Conservation (phyloP, 2,113 vertebrate species). For the Isurus oxyrinchus region DNA sequence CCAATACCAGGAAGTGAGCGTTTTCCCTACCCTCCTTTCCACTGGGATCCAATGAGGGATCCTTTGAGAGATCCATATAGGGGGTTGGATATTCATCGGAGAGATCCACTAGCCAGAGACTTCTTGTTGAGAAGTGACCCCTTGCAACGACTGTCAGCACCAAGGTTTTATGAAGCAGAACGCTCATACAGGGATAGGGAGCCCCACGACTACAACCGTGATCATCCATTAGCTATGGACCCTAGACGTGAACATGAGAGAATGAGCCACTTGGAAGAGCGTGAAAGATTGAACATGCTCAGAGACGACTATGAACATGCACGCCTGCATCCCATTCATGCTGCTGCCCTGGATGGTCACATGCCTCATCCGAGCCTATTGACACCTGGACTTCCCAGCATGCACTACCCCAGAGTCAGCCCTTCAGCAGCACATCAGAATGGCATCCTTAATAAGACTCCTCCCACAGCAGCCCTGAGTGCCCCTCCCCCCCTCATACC, state of each 20-base stretch:
- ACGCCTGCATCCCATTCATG: slow-evolving; percentile 80
- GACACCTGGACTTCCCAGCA: slow-evolving; percentile 81
- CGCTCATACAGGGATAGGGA: slow-evolving; percentile 87
- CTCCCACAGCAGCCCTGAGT: slow-evolving; percentile 84
- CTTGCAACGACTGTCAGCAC: slow-evolving; percentile 74
- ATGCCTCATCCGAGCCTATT: slow-evolving; percentile 77
- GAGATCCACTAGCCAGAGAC: slow-evolving; percentile 69
- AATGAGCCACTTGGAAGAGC: slow-evolving; percentile 71
- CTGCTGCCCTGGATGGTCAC: slow-evolving; percentile 77
- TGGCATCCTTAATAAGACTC: slow-evolving; percentile 85
- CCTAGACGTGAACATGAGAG: slow-evolving; percentile 82
- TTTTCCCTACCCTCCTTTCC: slow-evolving; percentile 89
- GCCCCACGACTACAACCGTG: slow-evolving; percentile 84
- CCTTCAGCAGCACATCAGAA: slow-evolving; percentile 80
- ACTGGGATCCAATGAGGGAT: slow-evolving; percentile 92
- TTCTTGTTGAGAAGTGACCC: slow-evolving; percentile 82
- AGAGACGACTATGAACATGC: slow-evolving; percentile 87
- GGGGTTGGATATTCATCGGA: slow-evolving; percentile 80
- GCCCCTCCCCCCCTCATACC: slow-evolving; percentile 92
- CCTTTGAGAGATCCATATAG: slow-evolving; percentile 79
- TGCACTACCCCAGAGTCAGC: slow-evolving; percentile 90
- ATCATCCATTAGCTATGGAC: slow-evolving; percentile 75
- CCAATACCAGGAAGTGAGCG: slow-evolving; percentile 89
- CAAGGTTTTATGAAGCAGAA: slow-evolving; percentile 79
- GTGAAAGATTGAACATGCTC: slow-evolving; percentile 82